Conservation (phyloP, 2,888 invertebrate species). For the Spilosoma lubricipeda region DNA sequence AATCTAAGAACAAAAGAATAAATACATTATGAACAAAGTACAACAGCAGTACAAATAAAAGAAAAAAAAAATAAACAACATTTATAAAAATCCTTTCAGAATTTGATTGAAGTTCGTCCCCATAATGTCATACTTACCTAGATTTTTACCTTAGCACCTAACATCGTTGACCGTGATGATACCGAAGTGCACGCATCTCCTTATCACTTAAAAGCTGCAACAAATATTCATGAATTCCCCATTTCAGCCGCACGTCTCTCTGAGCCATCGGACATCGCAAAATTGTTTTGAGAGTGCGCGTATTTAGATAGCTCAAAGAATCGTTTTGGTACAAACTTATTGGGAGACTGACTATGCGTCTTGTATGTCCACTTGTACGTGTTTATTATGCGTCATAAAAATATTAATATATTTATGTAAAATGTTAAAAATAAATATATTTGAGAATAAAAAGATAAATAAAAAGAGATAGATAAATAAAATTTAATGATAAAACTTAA, state of each 20-base stretch:
- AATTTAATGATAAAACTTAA: not conserved
- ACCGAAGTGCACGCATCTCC: constrained; percentile 73
- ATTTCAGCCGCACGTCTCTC: constrained; percentile 72
- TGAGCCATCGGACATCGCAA: constrained; percentile 50
- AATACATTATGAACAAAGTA: not conserved
- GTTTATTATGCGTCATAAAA: not conserved
- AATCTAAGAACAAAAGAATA: not conserved
- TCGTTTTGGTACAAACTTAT: constrained; percentile 28
- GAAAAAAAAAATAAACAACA: not conserved
- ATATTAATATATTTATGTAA: not conserved
- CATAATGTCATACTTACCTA: constrained; percentile 74
- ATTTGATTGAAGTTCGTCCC: constrained; percentile 41
- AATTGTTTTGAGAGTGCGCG: not conserved
- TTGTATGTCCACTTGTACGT: not conserved
- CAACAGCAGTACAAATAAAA: not conserved
- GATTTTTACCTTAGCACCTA: constrained; percentile 67
- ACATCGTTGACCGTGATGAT: constrained; percentile 68
- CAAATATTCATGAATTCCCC: constrained; percentile 86
- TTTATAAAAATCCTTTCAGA: not conserved
- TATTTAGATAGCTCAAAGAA: constrained; percentile 51
- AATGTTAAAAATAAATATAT: not conserved
- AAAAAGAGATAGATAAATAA: not conserved
- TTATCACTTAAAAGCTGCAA: constrained; percentile 83
- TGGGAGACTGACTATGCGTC: constrained; percentile 46
- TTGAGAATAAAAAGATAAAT: not conserved